Evolutionary conservation across 2,113 vertebrate genomes (phyloP).

Genomic region (Festucalex cinctus): DNA sequence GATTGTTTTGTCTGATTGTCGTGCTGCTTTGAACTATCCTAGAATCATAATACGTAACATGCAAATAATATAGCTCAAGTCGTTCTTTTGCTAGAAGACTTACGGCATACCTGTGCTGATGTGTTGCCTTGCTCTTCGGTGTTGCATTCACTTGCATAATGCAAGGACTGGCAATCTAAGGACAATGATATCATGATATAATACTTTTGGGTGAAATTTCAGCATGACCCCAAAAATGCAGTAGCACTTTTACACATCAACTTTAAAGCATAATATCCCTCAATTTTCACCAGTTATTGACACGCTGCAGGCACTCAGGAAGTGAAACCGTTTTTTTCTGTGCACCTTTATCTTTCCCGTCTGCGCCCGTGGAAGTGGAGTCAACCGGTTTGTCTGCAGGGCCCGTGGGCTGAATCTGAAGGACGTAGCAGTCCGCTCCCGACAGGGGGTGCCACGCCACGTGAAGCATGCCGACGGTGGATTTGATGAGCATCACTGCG

Average conservation of each 20-base stretch:
- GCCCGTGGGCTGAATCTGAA: slow-evolving; percentile 82
- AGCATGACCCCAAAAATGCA: too few relatives aligned
- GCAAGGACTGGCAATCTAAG: slow-evolving; percentile 29
- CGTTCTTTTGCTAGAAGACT: too few relatives aligned
- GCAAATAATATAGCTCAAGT: neutral
- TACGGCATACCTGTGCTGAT: slow-evolving; percentile 31
- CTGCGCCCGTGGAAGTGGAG: neutral
- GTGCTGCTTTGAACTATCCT: slow-evolving; percentile 19
- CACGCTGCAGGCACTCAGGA: neutral
- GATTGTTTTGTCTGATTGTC: slow-evolving; percentile 15
- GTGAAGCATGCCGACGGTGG: slow-evolving; percentile 90
- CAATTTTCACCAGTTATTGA: neutral
- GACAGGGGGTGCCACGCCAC: slow-evolving; percentile 93
- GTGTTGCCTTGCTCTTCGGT: slow-evolving; percentile 15
- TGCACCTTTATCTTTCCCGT: neutral
- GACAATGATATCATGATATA: too few relatives aligned
- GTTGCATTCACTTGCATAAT: slow-evolving; percentile 9
- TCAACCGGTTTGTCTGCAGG: slow-evolving; percentile 7
- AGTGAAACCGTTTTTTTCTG: neutral
- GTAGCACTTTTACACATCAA: too few relatives aligned
- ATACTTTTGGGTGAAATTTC: too few relatives aligned
- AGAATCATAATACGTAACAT: neutral
- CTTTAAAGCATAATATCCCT: neutral
- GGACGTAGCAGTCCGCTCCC: slow-evolving; percentile 87
- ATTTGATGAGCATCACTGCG: slow-evolving; percentile 87